Conservation (phyloP, 1,140 invertebrate genomes). For the Trachelipus rathkii region DNA sequence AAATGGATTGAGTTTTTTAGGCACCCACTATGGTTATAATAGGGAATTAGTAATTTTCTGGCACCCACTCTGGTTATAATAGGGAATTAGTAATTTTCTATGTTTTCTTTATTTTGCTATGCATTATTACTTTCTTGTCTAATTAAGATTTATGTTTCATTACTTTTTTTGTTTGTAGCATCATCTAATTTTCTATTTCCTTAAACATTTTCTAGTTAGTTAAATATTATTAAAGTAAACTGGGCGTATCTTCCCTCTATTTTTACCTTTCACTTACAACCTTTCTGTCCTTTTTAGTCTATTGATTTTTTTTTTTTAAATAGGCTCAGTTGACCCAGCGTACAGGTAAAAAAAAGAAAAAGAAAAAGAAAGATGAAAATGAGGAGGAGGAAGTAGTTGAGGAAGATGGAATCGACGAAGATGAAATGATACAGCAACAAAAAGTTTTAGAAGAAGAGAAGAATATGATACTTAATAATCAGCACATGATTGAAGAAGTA, state of each 20-base stretch:
- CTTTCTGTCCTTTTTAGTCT: neutral
- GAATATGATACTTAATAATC: slow-evolving; percentile 55
- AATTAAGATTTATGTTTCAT: too few relatives aligned
- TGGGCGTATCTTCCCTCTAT: neutral
- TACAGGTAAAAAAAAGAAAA: slow-evolving; percentile 40
- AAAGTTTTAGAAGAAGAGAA: slow-evolving; percentile 57
- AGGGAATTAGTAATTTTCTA: too few relatives aligned
- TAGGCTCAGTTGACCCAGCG: slow-evolving; percentile 38
- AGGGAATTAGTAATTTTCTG: too few relatives aligned
- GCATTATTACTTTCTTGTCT: too few relatives aligned
- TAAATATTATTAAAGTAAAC: neutral
- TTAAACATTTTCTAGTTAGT: too few relatives aligned
- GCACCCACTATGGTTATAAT: too few relatives aligned
- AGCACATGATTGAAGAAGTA: slow-evolving; percentile 55
- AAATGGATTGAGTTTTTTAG: too few relatives aligned
- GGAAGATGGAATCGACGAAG: slow-evolving; percentile 42
- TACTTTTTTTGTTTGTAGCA: too few relatives aligned
- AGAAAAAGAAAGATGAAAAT: slow-evolving; percentile 22
- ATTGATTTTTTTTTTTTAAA: neutral
- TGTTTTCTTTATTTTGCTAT: too few relatives aligned
- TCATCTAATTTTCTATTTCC: too few relatives aligned
- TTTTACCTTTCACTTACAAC: neutral
- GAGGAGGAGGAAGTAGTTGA: slow-evolving; percentile 36
- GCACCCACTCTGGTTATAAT: too few relatives aligned
- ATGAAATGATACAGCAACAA: slow-evolving; percentile 52